A percentile compares a stretch with the other conserved stretches of the same genome.
Evolutionary conservation across 2,797 vertebrate genomes (phyloP).

Genomic region (Forpus xanthops): DNA sequence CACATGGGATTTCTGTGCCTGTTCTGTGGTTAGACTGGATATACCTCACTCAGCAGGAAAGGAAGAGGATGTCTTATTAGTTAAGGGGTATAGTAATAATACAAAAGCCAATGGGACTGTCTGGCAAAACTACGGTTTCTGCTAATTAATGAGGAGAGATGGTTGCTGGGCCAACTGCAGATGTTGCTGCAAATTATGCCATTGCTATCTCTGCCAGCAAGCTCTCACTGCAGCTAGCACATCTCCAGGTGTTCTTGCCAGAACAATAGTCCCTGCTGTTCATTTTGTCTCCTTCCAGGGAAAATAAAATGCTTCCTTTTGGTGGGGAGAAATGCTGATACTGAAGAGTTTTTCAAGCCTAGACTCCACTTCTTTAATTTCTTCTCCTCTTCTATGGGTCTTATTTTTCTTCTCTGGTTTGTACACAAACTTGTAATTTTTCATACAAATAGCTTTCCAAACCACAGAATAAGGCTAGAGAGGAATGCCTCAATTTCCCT

Average conservation of each 20-base stretch:
- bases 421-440: conserved; percentile 10
- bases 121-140: conserved; percentile 25
- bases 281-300: conserved; percentile 35
- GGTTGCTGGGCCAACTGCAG: conserved; percentile 36
- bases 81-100: not conserved
- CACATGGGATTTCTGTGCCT: not conserved
- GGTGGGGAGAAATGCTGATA: not conserved
- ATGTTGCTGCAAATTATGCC: conserved; percentile 49
- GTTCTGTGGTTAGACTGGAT: not conserved
- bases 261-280: conserved; percentile 36
- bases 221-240: not conserved
- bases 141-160: conserved; percentile 51
- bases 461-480: not conserved
- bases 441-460: conserved; percentile 33
- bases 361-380: not conserved
- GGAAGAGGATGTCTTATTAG: conserved; percentile 3
- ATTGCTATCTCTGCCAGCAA: conserved; percentile 11
- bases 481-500: not conserved
- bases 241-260: conserved; percentile 59
- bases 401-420: not conserved
- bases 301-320: conserved; percentile 51
- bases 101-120: conserved; percentile 14
- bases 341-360: conserved; percentile 11
- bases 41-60: not conserved
- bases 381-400: not conserved